These are phyloP conservation scores for Typhlomys cinereus DNA, from an alignment of 2,113 vertebrate species.

Conservation along the genomic window DNA sequence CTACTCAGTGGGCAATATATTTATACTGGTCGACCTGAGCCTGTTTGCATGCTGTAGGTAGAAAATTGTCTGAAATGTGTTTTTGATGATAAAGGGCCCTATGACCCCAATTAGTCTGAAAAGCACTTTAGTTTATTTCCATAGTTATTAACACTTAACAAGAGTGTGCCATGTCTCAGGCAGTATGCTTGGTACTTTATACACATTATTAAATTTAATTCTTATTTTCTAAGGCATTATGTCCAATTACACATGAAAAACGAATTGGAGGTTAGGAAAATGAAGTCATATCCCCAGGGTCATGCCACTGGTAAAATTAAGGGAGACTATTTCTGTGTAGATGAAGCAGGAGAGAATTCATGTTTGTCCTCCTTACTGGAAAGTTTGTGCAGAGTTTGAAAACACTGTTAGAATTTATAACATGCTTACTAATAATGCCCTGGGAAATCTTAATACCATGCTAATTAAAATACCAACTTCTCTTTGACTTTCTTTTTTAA, in stretches of 20 bases:
- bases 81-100: conserved; percentile 39
- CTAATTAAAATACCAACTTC: background rate
- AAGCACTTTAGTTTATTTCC: conserved; percentile 38
- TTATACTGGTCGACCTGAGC: background rate
- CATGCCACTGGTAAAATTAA: background rate
- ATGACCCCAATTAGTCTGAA: conserved; percentile 54
- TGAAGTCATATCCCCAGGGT: background rate
- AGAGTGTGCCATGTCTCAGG: background rate
- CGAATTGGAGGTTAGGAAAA: conserved; percentile 15
- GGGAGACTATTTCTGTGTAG: background rate
- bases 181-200: background rate
- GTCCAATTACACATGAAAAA: conserved; percentile 43
- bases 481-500: background rate
- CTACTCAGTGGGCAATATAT: background rate
- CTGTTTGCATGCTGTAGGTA: background rate
- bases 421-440: background rate
- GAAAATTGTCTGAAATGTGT: conserved; percentile 22
- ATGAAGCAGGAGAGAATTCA: background rate
- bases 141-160: conserved; percentile 61
- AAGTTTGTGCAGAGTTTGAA: background rate
- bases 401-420: background rate
- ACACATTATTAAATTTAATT: conserved; percentile 43
- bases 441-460: background rate
- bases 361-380: background rate
- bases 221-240: conserved; percentile 33